Conservation (phyloP, 2,113 vertebrate genomes). For the Microtus pennsylvanicus region DNA sequence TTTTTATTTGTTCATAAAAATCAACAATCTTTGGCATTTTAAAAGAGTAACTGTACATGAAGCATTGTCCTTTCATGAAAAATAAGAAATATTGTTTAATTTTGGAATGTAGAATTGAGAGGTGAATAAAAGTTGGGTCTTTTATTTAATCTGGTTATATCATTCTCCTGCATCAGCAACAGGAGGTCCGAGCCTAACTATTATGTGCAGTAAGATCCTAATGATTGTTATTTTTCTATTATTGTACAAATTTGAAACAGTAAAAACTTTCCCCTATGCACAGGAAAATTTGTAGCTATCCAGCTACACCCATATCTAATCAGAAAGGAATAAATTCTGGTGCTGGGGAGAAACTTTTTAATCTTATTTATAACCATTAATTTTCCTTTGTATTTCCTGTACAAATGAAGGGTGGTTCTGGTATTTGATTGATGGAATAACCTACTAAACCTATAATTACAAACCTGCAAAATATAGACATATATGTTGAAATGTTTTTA, state of each 20-base stretch:
- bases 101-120: neutral
- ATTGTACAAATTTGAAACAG: neutral
- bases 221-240: neutral
- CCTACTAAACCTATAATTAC: neutral
- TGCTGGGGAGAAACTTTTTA: neutral
- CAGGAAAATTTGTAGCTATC: neutral
- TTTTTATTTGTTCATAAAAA: neutral
- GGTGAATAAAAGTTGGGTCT: neutral
- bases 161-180: neutral
- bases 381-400: neutral
- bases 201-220: neutral
- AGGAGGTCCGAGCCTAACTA: neutral
- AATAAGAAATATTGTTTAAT: neutral
- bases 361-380: neutral
- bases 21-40: neutral
- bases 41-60: neutral
- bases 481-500: neutral
- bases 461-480: neutral
- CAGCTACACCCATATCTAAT: neutral
- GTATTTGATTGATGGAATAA: neutral
- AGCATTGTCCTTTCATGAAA: neutral
- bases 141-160: neutral
- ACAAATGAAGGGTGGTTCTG: neutral
- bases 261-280: neutral
- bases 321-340: neutral